phyloP scores from a whole-genome alignment of 2,888 invertebrate genomes.

The Microctonus aethiopoides region DNA sequence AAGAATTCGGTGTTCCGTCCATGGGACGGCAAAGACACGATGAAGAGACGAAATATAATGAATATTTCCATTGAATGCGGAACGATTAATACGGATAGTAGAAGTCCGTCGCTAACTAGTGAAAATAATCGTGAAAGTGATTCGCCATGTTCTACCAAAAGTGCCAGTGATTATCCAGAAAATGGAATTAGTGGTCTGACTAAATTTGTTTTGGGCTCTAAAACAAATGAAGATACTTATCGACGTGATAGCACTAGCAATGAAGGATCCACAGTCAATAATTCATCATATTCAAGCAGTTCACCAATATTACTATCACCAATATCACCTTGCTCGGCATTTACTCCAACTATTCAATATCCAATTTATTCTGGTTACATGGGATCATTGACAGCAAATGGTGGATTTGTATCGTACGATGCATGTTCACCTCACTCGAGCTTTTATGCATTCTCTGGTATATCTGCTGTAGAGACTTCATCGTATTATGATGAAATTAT shows the following conservation, averaged over 20 bases:
- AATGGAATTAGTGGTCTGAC: constrained; percentile 36
- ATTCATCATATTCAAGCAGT: constrained; percentile 4
- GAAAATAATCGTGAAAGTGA: constrained; percentile 33
- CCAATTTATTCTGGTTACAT: constrained; percentile 35
- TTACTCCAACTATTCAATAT: constrained; percentile 26
- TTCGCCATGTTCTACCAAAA: constrained; percentile 33
- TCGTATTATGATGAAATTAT: constrained; percentile 37
- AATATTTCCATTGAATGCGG: constrained; percentile 29
- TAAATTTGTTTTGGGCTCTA: constrained; percentile 39
- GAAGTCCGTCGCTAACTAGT: constrained; percentile 31
- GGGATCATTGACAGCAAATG: background rate
- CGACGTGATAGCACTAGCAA: constrained; percentile 4
- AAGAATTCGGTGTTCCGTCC: background rate
- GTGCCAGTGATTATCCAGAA: constrained; percentile 33
- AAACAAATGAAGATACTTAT: constrained; percentile 8
- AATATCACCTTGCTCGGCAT: constrained; percentile 23
- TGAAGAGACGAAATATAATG: background rate
- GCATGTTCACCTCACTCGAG: constrained; percentile 25
- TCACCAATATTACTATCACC: constrained; percentile 32
- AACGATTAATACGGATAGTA: constrained; percentile 28
- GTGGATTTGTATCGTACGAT: constrained; percentile 17
- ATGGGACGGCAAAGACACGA: constrained; percentile 10
- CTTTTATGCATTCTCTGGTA: constrained; percentile 8
- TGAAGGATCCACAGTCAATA: constrained; percentile 24
- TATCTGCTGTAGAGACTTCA: background rate